phyloP scores from a whole-genome alignment of 2,797 vertebrate genomes.

The Fistularia tabacaria region DNA sequence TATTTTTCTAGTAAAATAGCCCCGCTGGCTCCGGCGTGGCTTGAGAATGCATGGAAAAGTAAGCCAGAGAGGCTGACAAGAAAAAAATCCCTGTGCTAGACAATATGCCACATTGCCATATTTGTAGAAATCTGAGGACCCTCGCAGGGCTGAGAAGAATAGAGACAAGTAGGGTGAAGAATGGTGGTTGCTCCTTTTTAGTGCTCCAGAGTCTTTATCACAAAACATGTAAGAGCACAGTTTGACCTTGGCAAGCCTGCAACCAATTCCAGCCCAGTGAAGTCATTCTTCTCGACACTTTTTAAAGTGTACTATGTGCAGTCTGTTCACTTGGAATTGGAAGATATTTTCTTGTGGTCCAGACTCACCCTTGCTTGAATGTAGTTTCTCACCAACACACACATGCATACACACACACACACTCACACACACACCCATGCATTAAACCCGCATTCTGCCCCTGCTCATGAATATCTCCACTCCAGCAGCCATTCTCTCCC shows the following conservation, averaged over 20 bases:
- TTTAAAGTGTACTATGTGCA: too few relatives aligned
- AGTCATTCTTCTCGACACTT: too few relatives aligned
- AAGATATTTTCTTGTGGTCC: too few relatives aligned
- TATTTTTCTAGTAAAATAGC: slow-evolving; percentile 35
- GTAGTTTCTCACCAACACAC: not conserved
- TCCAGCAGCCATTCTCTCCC: slow-evolving; percentile 39
- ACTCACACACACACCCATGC: slow-evolving; percentile 11
- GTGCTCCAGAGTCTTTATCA: slow-evolving; percentile 13
- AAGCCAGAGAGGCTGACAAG: not conserved
- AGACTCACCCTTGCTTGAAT: too few relatives aligned
- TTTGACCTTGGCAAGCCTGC: slow-evolving; percentile 2
- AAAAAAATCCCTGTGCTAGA: not conserved
- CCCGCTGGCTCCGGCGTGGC: slow-evolving; percentile 9
- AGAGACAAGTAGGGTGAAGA: slow-evolving; percentile 10
- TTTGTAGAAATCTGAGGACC: slow-evolving; percentile 2
- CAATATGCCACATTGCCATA: too few relatives aligned
- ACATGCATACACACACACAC: slow-evolving; percentile 14
- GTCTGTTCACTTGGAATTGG: too few relatives aligned
- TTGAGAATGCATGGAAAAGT: not conserved
- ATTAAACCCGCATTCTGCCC: slow-evolving; percentile 58
- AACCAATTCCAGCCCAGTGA: not conserved
- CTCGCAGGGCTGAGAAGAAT: slow-evolving; percentile 8
- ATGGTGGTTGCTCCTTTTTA: slow-evolving; percentile 11
- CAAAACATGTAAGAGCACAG: slow-evolving; percentile 19
- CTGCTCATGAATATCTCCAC: slow-evolving; percentile 40